Conservation (phyloP, 2,797 vertebrate species). For the Heteromormyrus szaboi region DNA sequence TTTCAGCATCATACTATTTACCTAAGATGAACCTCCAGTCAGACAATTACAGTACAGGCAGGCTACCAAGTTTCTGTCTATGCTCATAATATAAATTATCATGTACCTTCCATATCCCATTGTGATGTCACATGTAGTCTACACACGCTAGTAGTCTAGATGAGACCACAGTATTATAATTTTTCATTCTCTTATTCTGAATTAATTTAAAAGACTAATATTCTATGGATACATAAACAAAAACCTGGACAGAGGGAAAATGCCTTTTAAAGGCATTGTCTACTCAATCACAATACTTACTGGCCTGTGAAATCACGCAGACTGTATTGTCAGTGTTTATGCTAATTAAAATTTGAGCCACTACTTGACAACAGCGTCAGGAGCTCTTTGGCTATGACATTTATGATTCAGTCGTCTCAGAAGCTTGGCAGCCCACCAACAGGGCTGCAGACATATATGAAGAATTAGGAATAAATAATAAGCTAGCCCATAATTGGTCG, state of each 20-base stretch:
- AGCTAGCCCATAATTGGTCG: constrained; percentile 36
- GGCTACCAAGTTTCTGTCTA: background rate
- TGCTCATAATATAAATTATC: background rate
- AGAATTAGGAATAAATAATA: constrained; percentile 31
- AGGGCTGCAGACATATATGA: background rate
- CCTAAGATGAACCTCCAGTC: background rate
- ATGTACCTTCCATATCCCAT: background rate
- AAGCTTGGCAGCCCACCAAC: constrained; percentile 8
- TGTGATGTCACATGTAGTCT: background rate
- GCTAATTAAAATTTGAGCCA: background rate
- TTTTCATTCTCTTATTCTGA: background rate
- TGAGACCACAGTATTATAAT: background rate
- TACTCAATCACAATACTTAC: background rate
- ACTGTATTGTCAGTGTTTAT: background rate
- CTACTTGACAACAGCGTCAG: background rate
- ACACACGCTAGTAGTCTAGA: background rate
- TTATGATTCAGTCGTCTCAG: background rate
- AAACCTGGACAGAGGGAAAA: background rate
- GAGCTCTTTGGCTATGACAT: background rate
- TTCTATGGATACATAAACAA: background rate
- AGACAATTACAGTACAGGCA: background rate
- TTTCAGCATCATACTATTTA: background rate
- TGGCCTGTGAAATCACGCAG: background rate
- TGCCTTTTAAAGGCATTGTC: background rate
- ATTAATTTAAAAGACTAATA: background rate